Evolutionary conservation across 2,888 invertebrate species (phyloP), one percentile per base, ranked within the genome.

Genomic region (Phymatocera aterrima): DNA sequence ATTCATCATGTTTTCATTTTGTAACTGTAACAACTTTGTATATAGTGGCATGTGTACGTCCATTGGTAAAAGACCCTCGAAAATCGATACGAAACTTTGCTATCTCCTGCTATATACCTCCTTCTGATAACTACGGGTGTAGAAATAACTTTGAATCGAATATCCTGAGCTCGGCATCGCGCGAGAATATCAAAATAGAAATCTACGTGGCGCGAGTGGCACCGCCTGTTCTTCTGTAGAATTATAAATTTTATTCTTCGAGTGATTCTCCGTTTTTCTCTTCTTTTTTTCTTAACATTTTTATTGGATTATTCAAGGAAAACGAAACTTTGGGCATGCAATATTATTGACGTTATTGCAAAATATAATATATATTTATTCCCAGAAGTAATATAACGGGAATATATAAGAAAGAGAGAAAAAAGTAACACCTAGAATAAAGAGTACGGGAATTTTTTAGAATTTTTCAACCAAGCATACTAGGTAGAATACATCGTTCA

Each of bases 141-240:
- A 57, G 28, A 57, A 57, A 57, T 57, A 57, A 57, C 57, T 57
- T 57, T 57, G 57, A 57, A 57, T 57, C 28, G 57, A 28, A 57
- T 10, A 57, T 57, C 57, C 28, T 28, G 57, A 57, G 28, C 57
- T 10, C 15, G 24, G 28, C n/a, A 57, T 57, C 57, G 12, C 28
- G 1, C 28, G 57, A 57, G 15, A 28, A 57, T 57, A 57, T 57
- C n/a, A 57, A 57, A 57, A 28, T 57, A 15, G 57, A 15, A 10
- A 57, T 57, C 15, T n/a, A n/a, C n/a, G 57, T 28, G 28, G 5
- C 15, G 15, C 28, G 28, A n/a, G n/a, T 28, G 57, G 57, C 28
- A 28, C 28, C 57, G 1, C 12, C 28, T n/a, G 15, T 15, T n/a
- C 24, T 15, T 15, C 12, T 21, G 28, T 57, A 5, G 15, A 28